These are phyloP conservation scores for Elymnias hypermnestra DNA, from an alignment of 1,140 invertebrate genomes.

Conservation along the genomic window DNA sequence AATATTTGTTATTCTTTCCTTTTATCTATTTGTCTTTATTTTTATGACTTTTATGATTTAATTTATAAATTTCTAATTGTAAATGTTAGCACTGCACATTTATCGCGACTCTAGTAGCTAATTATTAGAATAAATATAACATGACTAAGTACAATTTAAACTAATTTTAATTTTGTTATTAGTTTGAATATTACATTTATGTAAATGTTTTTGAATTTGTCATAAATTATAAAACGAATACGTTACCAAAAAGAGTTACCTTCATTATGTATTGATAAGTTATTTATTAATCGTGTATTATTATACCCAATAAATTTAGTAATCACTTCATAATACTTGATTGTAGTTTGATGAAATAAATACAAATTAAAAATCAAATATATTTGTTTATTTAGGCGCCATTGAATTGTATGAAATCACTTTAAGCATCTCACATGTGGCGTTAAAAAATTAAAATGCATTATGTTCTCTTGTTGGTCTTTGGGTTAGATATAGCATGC, in stretches of 20 bases:
- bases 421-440: constrained; percentile 58
- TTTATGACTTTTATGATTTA: too few relatives aligned
- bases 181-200: too few relatives aligned
- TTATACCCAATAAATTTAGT: constrained; percentile 72
- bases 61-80: too few relatives aligned
- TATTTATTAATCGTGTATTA: constrained; percentile 41
- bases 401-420: constrained; percentile 64
- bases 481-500: constrained; percentile 59
- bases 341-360: constrained; percentile 46
- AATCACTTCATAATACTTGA: constrained; percentile 55
- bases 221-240: too few relatives aligned
- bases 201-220: neutral
- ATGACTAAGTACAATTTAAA: too few relatives aligned
- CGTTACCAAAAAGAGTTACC: constrained; percentile 20
- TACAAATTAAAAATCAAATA: constrained; percentile 27
- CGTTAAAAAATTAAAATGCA: constrained; percentile 12
- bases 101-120: too few relatives aligned
- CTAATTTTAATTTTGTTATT: too few relatives aligned
- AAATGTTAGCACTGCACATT: too few relatives aligned
- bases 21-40: too few relatives aligned
- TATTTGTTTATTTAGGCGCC: constrained; percentile 63
- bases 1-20: too few relatives aligned
- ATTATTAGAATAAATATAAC: too few relatives aligned
- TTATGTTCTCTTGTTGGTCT: constrained; percentile 64
- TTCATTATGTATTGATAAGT: constrained; percentile 4